These are phyloP conservation scores for Rugalucina vietnamica DNA, from an alignment of 2,888 invertebrate genomes.

Conservation along the genomic window DNA sequence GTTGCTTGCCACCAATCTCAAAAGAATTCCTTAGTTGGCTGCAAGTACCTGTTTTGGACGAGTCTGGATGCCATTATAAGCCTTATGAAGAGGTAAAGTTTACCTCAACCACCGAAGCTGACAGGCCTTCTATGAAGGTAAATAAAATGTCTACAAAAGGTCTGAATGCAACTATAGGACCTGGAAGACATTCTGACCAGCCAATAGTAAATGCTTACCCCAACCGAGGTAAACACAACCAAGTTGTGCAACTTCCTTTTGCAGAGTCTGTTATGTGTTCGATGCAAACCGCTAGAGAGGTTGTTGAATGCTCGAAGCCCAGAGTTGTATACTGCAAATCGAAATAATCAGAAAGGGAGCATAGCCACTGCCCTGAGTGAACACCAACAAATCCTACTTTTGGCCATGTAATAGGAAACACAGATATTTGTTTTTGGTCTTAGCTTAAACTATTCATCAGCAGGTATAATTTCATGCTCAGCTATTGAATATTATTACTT, in stretches of 20 bases:
- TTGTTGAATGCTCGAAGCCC: slow-evolving; percentile 1
- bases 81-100: neutral
- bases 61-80: slow-evolving; percentile 15
- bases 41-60: slow-evolving; percentile 40
- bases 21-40: slow-evolving; percentile 35
- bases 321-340: neutral
- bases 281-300: neutral
- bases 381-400: no score
- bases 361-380: no score
- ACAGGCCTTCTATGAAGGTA: slow-evolving; percentile 28
- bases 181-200: neutral
- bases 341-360: neutral
- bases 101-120: slow-evolving; percentile 20
- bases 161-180: neutral
- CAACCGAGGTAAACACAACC: neutral
- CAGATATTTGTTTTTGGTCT: no score
- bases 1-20: slow-evolving; percentile 26
- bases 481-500: no score
- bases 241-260: neutral
- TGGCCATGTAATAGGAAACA: no score
- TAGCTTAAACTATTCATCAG: no score
- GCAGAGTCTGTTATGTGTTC: neutral
- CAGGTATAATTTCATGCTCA: no score
- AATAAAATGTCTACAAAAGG: no score
- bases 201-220: neutral